Percentiles rank a stretch among this genome's conserved stretches.
These are phyloP conservation scores for Liasis olivaceus DNA, from an alignment of 2,797 vertebrate species.

Conservation along the genomic window DNA sequence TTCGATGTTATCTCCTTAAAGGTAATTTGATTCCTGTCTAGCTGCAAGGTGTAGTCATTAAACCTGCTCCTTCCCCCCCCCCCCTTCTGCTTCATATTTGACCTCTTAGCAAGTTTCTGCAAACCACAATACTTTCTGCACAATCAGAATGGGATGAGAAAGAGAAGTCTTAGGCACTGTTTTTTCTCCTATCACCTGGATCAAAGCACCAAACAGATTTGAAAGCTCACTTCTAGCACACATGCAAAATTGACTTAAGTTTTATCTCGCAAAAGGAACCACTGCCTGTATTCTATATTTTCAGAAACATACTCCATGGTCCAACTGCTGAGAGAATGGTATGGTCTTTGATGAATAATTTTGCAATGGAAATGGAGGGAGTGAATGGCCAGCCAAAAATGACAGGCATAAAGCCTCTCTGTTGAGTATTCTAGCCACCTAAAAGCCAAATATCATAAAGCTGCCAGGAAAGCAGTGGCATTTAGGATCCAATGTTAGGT, in stretches of 20 bases:
- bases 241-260: conserved; percentile 33
- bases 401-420: conserved; percentile 5
- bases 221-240: conserved; percentile 22
- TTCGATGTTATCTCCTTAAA: conserved; percentile 21
- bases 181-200: conserved; percentile 22
- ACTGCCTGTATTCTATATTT: background rate
- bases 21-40: conserved; percentile 34
- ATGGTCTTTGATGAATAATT: background rate
- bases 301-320: background rate
- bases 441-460: background rate
- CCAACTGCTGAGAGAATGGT: background rate
- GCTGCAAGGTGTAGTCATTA: conserved; percentile 4
- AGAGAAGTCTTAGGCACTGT: background rate
- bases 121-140: background rate
- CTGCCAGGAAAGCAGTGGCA: background rate
- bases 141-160: conserved; percentile 5
- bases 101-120: background rate
- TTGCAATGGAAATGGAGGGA: background rate
- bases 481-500: background rate
- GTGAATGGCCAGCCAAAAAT: conserved; percentile 32
- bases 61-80: background rate
- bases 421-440: background rate
- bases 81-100: background rate
- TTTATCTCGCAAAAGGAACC: conserved; percentile 35
- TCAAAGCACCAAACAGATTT: background rate